Evolutionary conservation across 2,888 invertebrate genomes (phyloP).

Genomic region (Antheraea yamamai): DNA sequence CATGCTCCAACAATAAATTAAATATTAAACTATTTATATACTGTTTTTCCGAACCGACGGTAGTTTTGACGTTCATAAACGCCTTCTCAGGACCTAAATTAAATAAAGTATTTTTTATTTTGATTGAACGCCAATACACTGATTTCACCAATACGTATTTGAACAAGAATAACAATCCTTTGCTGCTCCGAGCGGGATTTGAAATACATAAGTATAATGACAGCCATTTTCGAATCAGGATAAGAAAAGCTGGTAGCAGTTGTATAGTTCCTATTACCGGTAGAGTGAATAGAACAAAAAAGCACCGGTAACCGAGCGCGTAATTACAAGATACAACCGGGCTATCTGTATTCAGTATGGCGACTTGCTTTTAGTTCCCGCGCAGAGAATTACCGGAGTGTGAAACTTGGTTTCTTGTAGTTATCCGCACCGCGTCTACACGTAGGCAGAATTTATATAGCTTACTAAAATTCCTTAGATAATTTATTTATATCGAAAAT

Average conservation of each 20-base stretch:
- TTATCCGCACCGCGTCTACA: not conserved
- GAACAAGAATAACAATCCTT: too few species aligned
- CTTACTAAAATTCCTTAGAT: not conserved
- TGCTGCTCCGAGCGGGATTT: too few species aligned
- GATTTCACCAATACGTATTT: too few species aligned
- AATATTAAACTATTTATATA: too few species aligned
- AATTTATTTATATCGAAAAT: too few species aligned
- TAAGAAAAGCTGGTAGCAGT: not conserved
- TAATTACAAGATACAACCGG: slow-evolving; percentile 7
- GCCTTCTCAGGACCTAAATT: too few species aligned
- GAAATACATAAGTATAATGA: too few species aligned
- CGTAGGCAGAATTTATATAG: not conserved
- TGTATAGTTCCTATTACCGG: not conserved
- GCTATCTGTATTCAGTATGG: slow-evolving; percentile 5
- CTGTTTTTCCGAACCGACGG: too few species aligned
- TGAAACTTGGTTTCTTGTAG: not conserved
- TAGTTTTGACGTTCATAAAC: too few species aligned
- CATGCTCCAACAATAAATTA: too few species aligned
- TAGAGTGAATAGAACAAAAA: not conserved
- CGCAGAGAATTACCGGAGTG: not conserved
- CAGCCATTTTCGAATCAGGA: not conserved
- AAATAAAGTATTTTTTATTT: too few species aligned
- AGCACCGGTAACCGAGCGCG: slow-evolving; percentile 7
- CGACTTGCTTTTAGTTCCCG: slow-evolving; percentile 11
- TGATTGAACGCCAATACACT: too few species aligned